Evolutionary conservation across 1,140 invertebrate species (phyloP), one percentile per base, ranked within the genome.

Genomic region (Luehdorfia chinensis): DNA sequence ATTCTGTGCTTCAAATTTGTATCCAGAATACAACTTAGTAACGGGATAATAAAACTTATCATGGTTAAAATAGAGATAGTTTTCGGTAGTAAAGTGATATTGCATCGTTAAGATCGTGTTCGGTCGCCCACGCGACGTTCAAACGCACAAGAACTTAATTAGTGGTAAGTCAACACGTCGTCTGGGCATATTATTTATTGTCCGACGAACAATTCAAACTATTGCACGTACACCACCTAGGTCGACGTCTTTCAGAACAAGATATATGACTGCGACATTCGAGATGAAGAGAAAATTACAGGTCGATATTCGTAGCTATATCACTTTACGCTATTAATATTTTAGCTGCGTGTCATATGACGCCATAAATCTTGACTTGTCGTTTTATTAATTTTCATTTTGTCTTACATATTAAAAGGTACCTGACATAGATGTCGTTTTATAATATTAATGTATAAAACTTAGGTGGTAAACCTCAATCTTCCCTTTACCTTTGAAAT

Each of bases 101-200:
- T 37, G 18, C 34, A 66, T 60, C 55, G 59, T 59, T 63, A 62
- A 59, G 65, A 56, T 32, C 45, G 46, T 43, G 43, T 48, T 43
- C 49, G 33, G 45, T 50, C 70, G 58, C 74, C 76, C 57, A 80
- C 76, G 60, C 61, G 57, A n/a, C n/a, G n/a, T n/a, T 68, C 50
- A 61, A 21, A 63, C 59, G 45, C 61, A 75, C 66, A 70, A 76
- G 72, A 75, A 76, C 76, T 80, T 80, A 77, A 80, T 80, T 80
- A 77, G 74, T 69, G 39, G 57, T 56, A 58, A 68, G 63, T 75
- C 71, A 75, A 66, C 66, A 57, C 64, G 56, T 59, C 56, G 28
- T 57, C 50, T 48, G 27, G 47, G 43, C 18, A 36, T 36, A 64
- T 71, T 71, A 79, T 79, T 79, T 76, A 79, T 79, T 69, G 57